phyloP scores from a whole-genome alignment of 2,797 vertebrate species.

The Melopsittacus undulatus region DNA sequence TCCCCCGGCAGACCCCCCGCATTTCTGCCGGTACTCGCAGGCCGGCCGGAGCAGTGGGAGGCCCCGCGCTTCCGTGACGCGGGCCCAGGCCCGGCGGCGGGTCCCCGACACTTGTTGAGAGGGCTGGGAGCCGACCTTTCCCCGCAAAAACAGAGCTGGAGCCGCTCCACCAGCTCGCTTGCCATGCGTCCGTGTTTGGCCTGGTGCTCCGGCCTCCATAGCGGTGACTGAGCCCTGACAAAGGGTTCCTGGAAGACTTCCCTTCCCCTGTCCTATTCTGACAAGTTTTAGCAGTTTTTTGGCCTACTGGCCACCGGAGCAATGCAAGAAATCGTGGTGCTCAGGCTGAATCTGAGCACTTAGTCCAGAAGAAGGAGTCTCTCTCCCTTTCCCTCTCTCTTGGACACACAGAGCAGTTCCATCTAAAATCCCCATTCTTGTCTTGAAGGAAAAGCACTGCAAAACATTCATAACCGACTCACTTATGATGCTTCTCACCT shows the following conservation, averaged over 20 bases:
- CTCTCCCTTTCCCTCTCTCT: background rate
- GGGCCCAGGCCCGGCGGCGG: background rate
- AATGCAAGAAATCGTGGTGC: background rate
- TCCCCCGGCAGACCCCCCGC: accelerated
- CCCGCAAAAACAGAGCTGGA: background rate
- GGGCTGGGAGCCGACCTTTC: background rate
- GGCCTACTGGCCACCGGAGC: background rate
- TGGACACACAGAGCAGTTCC: background rate
- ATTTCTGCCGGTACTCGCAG: too few relatives aligned
- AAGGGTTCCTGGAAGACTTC: background rate
- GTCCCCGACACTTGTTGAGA: slow-evolving; percentile 34
- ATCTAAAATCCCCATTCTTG: background rate
- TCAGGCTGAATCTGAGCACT: background rate
- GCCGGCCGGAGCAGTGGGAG: background rate
- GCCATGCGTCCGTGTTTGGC: background rate
- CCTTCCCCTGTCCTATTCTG: background rate
- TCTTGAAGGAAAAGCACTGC: background rate
- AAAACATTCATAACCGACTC: background rate
- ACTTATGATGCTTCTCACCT: background rate
- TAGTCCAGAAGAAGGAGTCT: slow-evolving; percentile 53
- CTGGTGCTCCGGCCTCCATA: background rate
- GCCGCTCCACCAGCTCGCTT: background rate
- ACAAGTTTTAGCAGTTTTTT: background rate
- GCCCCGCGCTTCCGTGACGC: background rate
- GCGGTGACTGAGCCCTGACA: background rate